Base-by-base conservation (phyloP, 2,888 invertebrate genomes). In the Alsophila aescularia region DNA sequence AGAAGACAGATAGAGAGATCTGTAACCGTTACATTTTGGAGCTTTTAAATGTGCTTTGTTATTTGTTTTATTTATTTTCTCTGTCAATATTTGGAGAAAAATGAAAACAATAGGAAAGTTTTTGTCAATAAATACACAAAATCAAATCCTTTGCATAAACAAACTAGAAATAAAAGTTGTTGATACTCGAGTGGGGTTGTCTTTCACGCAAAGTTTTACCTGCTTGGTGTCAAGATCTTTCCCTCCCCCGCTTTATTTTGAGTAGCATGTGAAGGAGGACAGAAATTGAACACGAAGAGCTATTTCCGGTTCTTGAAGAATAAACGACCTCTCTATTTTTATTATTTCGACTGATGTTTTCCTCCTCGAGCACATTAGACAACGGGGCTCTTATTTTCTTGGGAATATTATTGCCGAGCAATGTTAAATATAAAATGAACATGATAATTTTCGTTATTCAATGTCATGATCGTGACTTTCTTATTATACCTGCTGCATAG, bases 141-240 rank as follows among this genome's bases (percentile, higher is more conserved):
- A 43, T 9, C 16, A 10, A 32, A 13, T 18, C 32, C 31, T 12
- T 8, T 18, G 13, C 8, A 6, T 12, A 21, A 45, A 45, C 45
- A 45, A 29, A 12, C 16, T 18, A 3, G 29, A 13, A 14, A 35
- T 14, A 43, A 54, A 37, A 44, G 55, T 52, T 49, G 40, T 55
- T 50, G 50, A 55, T 58, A 52, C 55, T 54, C 36, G 45, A 59
- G 48, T 16, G 44, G 51, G 27, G 12, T 8, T 16, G 21, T 35
- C n/a, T n/a, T n/a, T n/a, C 13, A 27, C 54, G 24, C 41, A 32
- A 50, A 60, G 45, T 49, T 54, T 56, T 43, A 60, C 54, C 52
- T 58, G 49, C 49, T 50, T 50, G 44, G 54, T 57, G 52, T 55
- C 49, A 49, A 53, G 37, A 56, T 42, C 53, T 54, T 52, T 56